These are phyloP conservation scores for Anticlea derivata DNA, from an alignment of 2,888 invertebrate genomes.

Conservation along the genomic window DNA sequence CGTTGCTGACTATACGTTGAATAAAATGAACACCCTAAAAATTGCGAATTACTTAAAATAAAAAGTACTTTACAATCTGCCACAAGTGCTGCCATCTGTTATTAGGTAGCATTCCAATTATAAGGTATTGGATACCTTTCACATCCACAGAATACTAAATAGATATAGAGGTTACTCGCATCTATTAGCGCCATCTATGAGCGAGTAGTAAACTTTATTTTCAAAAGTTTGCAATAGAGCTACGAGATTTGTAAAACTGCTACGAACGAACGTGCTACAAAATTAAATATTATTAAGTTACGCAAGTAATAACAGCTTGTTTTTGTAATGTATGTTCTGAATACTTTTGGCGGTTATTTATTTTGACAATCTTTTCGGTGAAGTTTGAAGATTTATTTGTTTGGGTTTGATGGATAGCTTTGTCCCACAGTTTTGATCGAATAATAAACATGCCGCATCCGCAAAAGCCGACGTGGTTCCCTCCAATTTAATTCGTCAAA, in stretches of 20 bases:
- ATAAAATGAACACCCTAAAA: too few species aligned
- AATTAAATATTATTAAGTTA: neutral
- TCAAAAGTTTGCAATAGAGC: constrained; percentile 11
- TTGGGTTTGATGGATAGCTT: constrained; percentile 23
- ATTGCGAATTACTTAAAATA: too few species aligned
- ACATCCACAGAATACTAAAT: constrained; percentile 2
- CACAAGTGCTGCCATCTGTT: constrained; percentile 42
- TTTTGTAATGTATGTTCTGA: neutral
- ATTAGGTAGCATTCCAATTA: constrained; percentile 26
- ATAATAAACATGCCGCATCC: constrained; percentile 54
- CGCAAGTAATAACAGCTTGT: neutral
- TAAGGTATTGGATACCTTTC: too few species aligned
- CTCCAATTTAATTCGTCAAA: constrained; percentile 43
- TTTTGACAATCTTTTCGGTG: constrained; percentile 8
- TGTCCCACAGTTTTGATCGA: constrained; percentile 29
- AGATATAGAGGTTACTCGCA: neutral
- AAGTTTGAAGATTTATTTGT: constrained; percentile 21
- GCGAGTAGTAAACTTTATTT: constrained; percentile 21
- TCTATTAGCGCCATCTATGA: constrained; percentile 25
- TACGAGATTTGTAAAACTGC: constrained; percentile 26
- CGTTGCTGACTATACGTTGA: too few species aligned
- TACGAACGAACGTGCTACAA: constrained; percentile 28
- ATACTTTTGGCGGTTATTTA: constrained; percentile 5
- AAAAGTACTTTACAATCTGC: too few species aligned
- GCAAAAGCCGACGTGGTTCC: constrained; percentile 45